Conservation (phyloP, 2,888 invertebrate species). For the Polyommatus iphigenia region DNA sequence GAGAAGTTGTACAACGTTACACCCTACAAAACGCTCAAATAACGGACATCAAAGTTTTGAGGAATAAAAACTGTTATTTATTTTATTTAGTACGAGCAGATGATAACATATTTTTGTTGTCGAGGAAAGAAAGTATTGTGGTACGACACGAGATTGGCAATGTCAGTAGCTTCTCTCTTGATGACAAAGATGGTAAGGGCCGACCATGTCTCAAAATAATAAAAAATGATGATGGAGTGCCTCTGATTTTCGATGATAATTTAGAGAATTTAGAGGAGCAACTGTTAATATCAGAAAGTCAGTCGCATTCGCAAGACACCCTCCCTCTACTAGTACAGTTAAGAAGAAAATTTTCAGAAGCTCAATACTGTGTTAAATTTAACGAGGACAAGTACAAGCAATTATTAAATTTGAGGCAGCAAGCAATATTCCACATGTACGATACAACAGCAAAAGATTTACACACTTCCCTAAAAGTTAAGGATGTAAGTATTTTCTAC, state of each 20-base stretch:
- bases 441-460: slow-evolving; percentile 52
- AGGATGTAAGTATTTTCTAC: slow-evolving; percentile 22
- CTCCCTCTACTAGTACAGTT: slow-evolving; percentile 53
- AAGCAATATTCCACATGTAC: slow-evolving; percentile 52
- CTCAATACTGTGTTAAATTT: slow-evolving; percentile 54
- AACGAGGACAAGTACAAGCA: slow-evolving; percentile 55
- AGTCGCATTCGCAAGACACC: slow-evolving; percentile 44
- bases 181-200: slow-evolving; percentile 55
- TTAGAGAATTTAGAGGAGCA: slow-evolving; percentile 50
- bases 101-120: slow-evolving; percentile 55
- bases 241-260: slow-evolving; percentile 63
- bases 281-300: slow-evolving; percentile 34
- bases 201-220: slow-evolving; percentile 54
- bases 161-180: slow-evolving; percentile 54
- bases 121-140: slow-evolving; percentile 48
- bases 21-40: slow-evolving; percentile 43
- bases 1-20: slow-evolving; percentile 51
- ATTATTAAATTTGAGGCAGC: slow-evolving; percentile 54
- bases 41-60: slow-evolving; percentile 52
- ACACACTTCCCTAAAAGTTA: slow-evolving; percentile 44
- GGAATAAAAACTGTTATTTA: slow-evolving; percentile 56
- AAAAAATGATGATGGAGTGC: slow-evolving; percentile 57
- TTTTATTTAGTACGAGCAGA: slow-evolving; percentile 56
- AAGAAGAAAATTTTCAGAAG: slow-evolving; percentile 59
- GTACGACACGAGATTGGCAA: slow-evolving; percentile 50